phyloP scores from a whole-genome alignment of 2,797 vertebrate species.

The Aselliscus stoliczkanus region DNA sequence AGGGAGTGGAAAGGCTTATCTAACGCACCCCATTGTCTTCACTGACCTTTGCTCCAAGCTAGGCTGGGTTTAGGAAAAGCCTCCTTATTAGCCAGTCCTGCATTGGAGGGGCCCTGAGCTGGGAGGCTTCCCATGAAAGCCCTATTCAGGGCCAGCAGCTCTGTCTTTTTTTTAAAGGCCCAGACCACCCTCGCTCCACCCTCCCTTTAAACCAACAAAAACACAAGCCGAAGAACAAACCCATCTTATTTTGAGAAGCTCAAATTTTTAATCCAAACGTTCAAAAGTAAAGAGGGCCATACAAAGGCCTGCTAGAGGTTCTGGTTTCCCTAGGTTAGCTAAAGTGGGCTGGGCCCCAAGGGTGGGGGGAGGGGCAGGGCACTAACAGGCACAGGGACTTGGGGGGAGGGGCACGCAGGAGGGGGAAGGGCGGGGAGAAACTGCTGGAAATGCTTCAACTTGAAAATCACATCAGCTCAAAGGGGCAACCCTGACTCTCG shows the following conservation, averaged over 20 bases:
- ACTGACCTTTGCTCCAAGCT: slow-evolving; percentile 43
- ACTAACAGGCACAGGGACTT: not conserved
- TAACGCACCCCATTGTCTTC: not conserved
- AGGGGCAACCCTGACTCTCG: not conserved
- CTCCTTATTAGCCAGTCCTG: not conserved
- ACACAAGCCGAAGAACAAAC: not conserved
- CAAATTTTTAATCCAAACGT: not conserved
- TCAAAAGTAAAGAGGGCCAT: not conserved
- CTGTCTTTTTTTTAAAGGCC: not conserved
- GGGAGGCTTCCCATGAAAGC: not conserved
- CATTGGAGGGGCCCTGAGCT: not conserved
- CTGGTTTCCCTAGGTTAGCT: not conserved
- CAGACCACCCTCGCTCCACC: slow-evolving; percentile 7
- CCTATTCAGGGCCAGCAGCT: not conserved
- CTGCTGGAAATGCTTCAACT: not conserved
- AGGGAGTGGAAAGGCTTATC: not conserved
- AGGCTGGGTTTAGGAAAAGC: slow-evolving; percentile 2
- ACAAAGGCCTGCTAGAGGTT: not conserved
- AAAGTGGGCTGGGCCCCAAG: fast-evolving
- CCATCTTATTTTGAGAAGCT: not conserved
- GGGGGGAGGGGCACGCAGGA: not conserved
- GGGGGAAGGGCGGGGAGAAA: not conserved
- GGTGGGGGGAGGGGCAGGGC: not conserved
- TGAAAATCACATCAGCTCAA: not conserved
- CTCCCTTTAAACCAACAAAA: slow-evolving; percentile 32